Evolutionary conservation across 2,797 vertebrate genomes (phyloP).

Genomic region (Tapirus indicus): DNA sequence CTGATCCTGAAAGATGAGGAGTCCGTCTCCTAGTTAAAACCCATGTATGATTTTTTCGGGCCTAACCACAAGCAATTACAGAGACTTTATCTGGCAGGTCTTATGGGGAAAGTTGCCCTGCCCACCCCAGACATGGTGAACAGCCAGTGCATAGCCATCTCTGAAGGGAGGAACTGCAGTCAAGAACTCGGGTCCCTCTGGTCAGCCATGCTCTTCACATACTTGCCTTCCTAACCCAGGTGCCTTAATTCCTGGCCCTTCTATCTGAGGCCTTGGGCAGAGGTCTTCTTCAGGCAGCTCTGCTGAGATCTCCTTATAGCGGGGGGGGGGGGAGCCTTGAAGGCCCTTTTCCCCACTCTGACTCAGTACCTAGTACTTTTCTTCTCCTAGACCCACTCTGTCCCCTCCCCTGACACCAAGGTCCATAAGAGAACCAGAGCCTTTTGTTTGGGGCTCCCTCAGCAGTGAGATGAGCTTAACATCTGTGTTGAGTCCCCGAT

Average conservation of each 20-base stretch:
- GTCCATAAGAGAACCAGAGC: not conserved
- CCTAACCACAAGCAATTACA: not conserved
- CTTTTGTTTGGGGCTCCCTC: not conserved
- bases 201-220: not conserved
- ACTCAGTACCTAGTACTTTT: not conserved
- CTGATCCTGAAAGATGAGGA: not conserved
- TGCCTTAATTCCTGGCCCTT: not conserved
- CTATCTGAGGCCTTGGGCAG: not conserved
- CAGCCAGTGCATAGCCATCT: fast-evolving
- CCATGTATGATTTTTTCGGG: not conserved
- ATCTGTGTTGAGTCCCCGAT: not conserved
- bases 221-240: not conserved
- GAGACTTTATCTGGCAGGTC: not conserved
- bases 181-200: not conserved
- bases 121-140: fast-evolving
- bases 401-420: fast-evolving
- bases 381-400: too few relatives aligned
- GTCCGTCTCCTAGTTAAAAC: not conserved
- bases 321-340: not conserved
- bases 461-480: not conserved
- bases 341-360: too few relatives aligned
- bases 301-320: not conserved
- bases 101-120: not conserved
- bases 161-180: not conserved
- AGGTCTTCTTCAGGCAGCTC: not conserved